Evolutionary conservation across 2,113 vertebrate species (phyloP), one percentile per base, ranked within the genome.

Genomic region (Ailurus styani): DNA sequence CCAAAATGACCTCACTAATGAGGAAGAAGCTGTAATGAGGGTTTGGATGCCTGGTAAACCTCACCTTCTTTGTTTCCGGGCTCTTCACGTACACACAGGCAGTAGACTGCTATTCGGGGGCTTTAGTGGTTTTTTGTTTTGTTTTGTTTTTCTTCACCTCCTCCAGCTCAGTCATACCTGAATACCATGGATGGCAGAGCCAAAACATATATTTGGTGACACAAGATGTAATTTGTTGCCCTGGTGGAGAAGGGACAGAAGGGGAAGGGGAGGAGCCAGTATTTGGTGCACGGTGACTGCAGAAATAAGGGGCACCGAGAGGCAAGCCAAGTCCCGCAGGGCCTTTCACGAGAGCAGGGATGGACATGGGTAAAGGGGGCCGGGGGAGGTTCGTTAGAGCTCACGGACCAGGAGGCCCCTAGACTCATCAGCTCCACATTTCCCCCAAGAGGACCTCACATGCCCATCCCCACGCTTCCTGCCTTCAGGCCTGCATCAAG

Each of bases 1-100:
- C 87, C 95, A 68, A 94, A 96, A 85, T 90, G 90, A 92, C 84
- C 92, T 96, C 93, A 64, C 52, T 96, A 95, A 94, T 78, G 93
- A 95, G 96, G 40, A 68, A 27, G 57, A 77, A 72, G 81, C 87
- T 20, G 0, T 84, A 88, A 92, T 23, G 70, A 96, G 75, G 52
- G 21, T 75, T 83, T 70, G 75, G 94, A 54, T 54, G 70, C 92
- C 90, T 90, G 87, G 87, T 78, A 90, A 91, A 88, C 84, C 57
- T 97, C 75, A 50, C 45, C n/a, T 75, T 77, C 90, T 90, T 97
- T 96, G 95, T 97, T 87, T 97, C 90, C 62, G 70, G 66, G 52
- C 52, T 90, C 95, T 93, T 85, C 84, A 54, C 47, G 31, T 70
- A 78, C 17, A 17, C 83, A 20, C 21, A 79, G 55, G 66, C 81